A percentile compares a stretch with the other conserved stretches of the same genome.
phyloP scores from a whole-genome alignment of 2,888 invertebrate species.

The Theristus sp. region DNA sequence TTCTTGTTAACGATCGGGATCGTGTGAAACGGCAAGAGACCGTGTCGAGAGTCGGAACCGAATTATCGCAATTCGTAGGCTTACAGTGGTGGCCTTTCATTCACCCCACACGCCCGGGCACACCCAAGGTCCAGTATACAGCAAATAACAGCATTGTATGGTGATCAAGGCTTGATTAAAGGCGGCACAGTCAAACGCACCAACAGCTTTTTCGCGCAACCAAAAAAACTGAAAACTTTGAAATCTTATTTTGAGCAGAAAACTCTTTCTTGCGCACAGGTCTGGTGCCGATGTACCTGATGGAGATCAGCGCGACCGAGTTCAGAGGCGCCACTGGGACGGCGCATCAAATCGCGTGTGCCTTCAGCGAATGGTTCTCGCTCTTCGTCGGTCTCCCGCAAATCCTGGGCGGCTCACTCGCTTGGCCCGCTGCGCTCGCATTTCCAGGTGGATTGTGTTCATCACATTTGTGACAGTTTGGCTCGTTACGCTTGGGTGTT shows the following conservation, averaged over 20 bases:
- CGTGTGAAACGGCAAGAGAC: no score
- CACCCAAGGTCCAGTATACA: no score
- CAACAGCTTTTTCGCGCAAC: no score
- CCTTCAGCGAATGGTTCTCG: slow-evolving; percentile 25
- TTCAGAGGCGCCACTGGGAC: slow-evolving; percentile 30
- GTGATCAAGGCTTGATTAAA: slow-evolving; percentile 34
- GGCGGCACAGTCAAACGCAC: slow-evolving; percentile 26
- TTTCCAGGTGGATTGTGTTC: no score
- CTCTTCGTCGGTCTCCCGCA: slow-evolving; percentile 29
- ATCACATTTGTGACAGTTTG: no score
- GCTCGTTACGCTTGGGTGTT: no score
- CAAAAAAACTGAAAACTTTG: no score
- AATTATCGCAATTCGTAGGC: slow-evolving; percentile 20
- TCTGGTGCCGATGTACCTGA: background rate
- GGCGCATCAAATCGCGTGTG: slow-evolving; percentile 28
- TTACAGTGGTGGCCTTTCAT: slow-evolving; percentile 28
- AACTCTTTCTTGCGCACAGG: no score
- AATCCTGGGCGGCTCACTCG: background rate
- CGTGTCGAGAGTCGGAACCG: slow-evolving; percentile 29
- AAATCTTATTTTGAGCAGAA: no score
- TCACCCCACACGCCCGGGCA: no score
- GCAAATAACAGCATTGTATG: slow-evolving; percentile 17
- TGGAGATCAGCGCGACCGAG: slow-evolving; percentile 24
- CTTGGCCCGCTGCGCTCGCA: slow-evolving; percentile 31
- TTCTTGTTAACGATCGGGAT: no score